Evolutionary conservation across 2,797 vertebrate genomes (phyloP).

Genomic region (Sebastes diploproa): DNA sequence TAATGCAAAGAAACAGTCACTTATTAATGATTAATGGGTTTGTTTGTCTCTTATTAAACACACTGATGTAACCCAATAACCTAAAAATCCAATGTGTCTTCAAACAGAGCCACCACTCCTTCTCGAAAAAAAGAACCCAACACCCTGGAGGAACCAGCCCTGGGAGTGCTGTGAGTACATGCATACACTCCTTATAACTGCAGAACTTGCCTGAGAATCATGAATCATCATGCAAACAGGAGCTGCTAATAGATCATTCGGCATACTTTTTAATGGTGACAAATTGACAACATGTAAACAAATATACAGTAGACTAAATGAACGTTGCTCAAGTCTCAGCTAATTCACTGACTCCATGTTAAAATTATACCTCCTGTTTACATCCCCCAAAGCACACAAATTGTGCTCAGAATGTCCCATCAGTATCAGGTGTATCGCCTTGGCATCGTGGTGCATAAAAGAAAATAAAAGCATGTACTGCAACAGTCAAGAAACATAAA

Average conservation of each 20-base stretch:
- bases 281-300: not conserved
- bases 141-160: conserved; percentile 48
- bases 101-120: conserved; percentile 61
- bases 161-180: conserved; percentile 76
- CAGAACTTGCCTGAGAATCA: not conserved
- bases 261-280: not conserved
- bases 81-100: not conserved
- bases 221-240: not conserved
- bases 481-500: not conserved
- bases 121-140: conserved; percentile 48
- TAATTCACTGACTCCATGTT: not conserved
- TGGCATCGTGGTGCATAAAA: not conserved
- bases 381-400: not conserved
- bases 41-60: not conserved
- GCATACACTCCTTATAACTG: not conserved
- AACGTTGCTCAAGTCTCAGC: not conserved
- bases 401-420: not conserved
- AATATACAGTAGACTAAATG: not conserved
- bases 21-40: no score
- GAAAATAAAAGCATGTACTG: not conserved
- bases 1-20: not conserved
- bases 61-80: not conserved
- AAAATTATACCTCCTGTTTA: not conserved
- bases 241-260: not conserved
- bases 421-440: not conserved